phyloP scores from a whole-genome alignment of 2,113 vertebrate species.

The Prinia subflava region DNA sequence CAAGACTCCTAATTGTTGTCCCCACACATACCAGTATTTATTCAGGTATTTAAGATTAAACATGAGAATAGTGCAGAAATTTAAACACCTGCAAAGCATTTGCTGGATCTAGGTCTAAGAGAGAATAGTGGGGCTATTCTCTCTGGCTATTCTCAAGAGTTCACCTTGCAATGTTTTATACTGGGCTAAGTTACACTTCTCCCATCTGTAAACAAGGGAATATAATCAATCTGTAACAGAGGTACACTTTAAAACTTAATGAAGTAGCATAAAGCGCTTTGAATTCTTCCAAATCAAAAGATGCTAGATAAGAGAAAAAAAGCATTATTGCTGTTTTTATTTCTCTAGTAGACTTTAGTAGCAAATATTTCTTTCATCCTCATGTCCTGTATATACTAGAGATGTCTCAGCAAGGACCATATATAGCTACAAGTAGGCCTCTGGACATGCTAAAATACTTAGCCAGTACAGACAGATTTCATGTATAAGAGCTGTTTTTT shows the following conservation, averaged over 20 bases:
- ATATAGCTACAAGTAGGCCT: background rate
- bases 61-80: background rate
- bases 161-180: background rate
- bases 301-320: background rate
- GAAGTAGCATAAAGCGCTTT: background rate
- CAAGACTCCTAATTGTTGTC: background rate
- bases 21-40: background rate
- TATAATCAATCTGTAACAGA: background rate
- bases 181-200: background rate
- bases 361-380: background rate
- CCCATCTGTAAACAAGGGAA: background rate
- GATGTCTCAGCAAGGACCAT: background rate
- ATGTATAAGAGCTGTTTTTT: background rate
- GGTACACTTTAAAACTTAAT: background rate
- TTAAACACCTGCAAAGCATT: background rate
- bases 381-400: background rate
- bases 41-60: background rate
- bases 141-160: background rate
- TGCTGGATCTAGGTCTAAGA: background rate
- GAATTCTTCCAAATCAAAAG: background rate
- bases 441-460: background rate
- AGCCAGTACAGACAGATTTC: background rate
- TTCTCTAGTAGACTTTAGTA: background rate
- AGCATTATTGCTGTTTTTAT: background rate
- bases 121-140: background rate